phyloP scores from a whole-genome alignment of 2,888 invertebrate genomes.

The Iphiclides podalirius region DNA sequence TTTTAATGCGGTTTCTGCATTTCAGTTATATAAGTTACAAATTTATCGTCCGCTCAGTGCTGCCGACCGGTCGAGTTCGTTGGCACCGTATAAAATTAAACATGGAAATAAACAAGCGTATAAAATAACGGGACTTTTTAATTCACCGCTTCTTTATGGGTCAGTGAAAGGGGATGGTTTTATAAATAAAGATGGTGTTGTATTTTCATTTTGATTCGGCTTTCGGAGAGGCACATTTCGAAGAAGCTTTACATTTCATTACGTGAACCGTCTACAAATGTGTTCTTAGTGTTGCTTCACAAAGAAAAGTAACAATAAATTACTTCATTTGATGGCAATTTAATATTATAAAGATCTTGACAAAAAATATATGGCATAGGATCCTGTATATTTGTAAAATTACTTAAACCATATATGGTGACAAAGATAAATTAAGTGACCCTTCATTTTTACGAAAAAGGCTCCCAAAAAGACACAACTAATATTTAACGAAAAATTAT shows the following conservation, averaged over 20 bases:
- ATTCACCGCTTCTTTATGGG: conserved; percentile 47
- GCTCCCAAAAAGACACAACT: no score
- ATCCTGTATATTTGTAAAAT: no score
- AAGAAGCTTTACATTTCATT: background rate
- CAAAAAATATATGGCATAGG: no score
- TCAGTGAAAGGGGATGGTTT: conserved; percentile 47
- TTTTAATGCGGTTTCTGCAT: conserved; percentile 41
- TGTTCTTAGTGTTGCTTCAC: no score
- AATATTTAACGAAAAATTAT: no score
- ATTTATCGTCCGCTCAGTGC: conserved; percentile 32
- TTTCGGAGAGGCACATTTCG: background rate
- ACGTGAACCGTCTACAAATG: background rate
- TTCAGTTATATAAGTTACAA: conserved; percentile 41
- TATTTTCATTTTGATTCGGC: conserved; percentile 25
- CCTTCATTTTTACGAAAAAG: no score
- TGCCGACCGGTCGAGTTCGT: conserved; percentile 49
- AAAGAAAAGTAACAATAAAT: no score
- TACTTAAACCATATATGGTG: no score
- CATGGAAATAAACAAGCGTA: conserved; percentile 72
- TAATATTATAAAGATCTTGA: no score
- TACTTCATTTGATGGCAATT: no score
- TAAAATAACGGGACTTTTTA: conserved; percentile 64
- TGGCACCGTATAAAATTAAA: conserved; percentile 74
- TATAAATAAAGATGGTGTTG: conserved; percentile 37
- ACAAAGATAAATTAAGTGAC: no score